Conservation (phyloP, 2,113 vertebrate species). For the Onychostruthus taczanowskii region DNA sequence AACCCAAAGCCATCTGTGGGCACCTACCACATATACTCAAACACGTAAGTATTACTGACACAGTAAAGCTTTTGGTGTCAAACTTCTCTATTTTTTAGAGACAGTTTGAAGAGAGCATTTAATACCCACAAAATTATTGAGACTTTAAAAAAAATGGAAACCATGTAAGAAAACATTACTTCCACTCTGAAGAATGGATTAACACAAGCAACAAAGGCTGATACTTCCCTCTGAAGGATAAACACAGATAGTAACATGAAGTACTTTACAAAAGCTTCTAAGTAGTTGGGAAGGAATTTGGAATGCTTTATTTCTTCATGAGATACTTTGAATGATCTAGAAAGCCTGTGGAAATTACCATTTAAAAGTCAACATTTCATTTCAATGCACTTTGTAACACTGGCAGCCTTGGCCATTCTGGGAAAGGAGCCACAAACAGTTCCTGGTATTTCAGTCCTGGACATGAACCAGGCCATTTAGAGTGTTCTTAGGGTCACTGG, state of each 20-base stretch:
- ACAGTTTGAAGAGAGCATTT: background rate
- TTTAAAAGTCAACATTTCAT: background rate
- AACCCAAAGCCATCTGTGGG: background rate
- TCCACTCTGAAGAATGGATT: background rate
- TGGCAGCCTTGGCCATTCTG: background rate
- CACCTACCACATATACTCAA: background rate
- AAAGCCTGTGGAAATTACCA: background rate
- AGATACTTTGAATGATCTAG: background rate
- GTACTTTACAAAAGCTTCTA: background rate
- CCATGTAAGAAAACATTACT: background rate
- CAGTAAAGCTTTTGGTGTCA: background rate
- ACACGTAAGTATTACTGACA: background rate
- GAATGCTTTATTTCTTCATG: background rate
- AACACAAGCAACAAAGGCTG: background rate
- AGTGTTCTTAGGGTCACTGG: background rate
- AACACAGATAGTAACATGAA: background rate
- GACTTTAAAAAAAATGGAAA: background rate
- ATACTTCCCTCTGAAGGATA: background rate
- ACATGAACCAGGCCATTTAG: background rate
- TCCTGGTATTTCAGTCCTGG: conserved; percentile 15
- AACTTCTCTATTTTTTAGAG: background rate
- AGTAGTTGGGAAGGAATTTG: background rate
- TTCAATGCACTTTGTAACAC: background rate
- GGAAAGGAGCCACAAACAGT: conserved; percentile 16
- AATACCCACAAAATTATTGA: background rate